A percentile compares a stretch with the other conserved stretches of the same genome.
phyloP scores from a whole-genome alignment of 2,888 invertebrate species.

The Agrochola macilenta region DNA sequence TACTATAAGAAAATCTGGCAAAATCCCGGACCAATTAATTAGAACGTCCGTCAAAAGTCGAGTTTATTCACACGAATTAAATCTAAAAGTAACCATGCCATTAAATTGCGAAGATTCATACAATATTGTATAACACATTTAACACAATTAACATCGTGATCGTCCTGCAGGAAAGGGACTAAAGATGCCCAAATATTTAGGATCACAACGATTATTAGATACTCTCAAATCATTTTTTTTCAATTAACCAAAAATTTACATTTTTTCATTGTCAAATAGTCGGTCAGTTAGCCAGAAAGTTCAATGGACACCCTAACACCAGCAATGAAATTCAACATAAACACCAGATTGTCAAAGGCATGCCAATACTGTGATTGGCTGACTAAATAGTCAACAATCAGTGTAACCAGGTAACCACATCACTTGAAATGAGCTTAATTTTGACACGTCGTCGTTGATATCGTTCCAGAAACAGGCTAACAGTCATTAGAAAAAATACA shows the following conservation, averaged over 20 bases:
- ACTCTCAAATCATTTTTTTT: background rate
- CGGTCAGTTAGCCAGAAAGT: background rate
- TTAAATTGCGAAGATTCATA: background rate
- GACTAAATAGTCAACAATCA: background rate
- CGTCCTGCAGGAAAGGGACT: too few relatives aligned
- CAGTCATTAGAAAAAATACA: background rate
- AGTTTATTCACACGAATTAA: slow-evolving; percentile 17
- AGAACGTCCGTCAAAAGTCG: background rate
- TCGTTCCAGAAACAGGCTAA: background rate
- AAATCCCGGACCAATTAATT: slow-evolving; percentile 17
- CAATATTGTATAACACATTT: background rate
- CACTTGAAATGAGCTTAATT: background rate
- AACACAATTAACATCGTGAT: background rate
- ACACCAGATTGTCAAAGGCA: background rate
- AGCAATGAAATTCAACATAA: background rate
- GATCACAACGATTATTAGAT: background rate
- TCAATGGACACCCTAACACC: background rate
- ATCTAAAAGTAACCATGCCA: background rate
- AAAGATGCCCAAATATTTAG: background rate
- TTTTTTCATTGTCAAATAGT: background rate
- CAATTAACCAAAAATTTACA: background rate
- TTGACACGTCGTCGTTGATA: background rate
- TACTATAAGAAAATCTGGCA: background rate
- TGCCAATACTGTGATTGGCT: background rate
- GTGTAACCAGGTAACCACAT: background rate